Conservation (phyloP, 2,888 invertebrate genomes). For the Choristoneura rosaceana region DNA sequence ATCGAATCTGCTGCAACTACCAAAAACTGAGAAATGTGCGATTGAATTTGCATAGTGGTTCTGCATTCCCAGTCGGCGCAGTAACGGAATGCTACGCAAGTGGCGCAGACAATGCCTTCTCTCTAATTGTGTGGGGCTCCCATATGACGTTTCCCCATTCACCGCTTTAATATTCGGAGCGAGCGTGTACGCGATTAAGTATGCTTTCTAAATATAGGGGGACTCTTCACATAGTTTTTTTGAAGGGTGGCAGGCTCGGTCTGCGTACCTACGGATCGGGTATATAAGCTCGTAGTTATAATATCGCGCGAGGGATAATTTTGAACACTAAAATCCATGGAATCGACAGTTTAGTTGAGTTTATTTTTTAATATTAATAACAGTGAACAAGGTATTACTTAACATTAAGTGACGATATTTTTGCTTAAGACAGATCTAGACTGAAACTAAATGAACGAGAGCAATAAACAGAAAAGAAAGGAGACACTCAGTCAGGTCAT, state of each 20-base stretch:
- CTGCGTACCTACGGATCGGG: slow-evolving; percentile 69
- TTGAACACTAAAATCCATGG: slow-evolving; percentile 56
- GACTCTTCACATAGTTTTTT: slow-evolving; percentile 75
- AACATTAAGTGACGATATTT: no score
- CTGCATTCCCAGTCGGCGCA: slow-evolving; percentile 46
- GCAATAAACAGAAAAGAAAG: no score
- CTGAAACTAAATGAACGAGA: no score
- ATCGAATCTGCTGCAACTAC: not conserved
- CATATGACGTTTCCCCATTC: slow-evolving; percentile 81
- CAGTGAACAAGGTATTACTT: no score
- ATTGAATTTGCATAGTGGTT: slow-evolving; percentile 42
- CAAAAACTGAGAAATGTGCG: slow-evolving; percentile 28
- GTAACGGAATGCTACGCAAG: slow-evolving; percentile 63
- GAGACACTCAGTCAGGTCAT: no score
- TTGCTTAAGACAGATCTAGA: no score
- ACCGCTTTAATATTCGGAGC: slow-evolving; percentile 79
- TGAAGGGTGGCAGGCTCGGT: slow-evolving; percentile 62
- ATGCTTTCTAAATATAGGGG: slow-evolving; percentile 81
- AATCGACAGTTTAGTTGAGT: slow-evolving; percentile 44
- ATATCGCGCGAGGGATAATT: slow-evolving; percentile 58
- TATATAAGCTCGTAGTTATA: slow-evolving; percentile 77
- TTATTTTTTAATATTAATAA: not conserved
- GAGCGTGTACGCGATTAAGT: slow-evolving; percentile 81
- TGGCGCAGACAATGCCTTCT: slow-evolving; percentile 68
- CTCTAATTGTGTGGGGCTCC: slow-evolving; percentile 75